Evolutionary conservation across 2,888 invertebrate genomes (phyloP).

Genomic region (Conomelus anceps): DNA sequence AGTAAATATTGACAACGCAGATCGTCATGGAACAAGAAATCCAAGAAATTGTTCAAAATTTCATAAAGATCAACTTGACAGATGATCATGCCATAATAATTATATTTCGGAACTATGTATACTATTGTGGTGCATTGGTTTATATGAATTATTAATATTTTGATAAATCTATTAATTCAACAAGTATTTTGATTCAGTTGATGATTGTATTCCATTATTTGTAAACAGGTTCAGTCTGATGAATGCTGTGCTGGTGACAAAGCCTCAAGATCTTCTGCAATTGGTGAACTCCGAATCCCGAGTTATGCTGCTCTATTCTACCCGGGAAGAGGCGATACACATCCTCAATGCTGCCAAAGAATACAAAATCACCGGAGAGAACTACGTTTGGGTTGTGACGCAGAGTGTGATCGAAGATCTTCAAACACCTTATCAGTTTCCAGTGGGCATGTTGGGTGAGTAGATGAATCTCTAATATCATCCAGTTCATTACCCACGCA

Average conservation of each 20-base stretch:
- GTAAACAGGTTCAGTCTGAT: constrained; percentile 75
- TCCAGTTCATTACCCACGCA: no score
- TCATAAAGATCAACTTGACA: no score
- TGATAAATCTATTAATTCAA: no score
- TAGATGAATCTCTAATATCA: constrained; percentile 28
- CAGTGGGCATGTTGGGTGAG: constrained; percentile 85
- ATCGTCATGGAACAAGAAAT: no score
- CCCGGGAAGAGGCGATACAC: constrained; percentile 76
- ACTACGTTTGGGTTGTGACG: constrained; percentile 95
- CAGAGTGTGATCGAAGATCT: constrained; percentile 85
- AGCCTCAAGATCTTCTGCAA: constrained; percentile 68
- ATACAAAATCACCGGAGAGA: constrained; percentile 76
- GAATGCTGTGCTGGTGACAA: constrained; percentile 76
- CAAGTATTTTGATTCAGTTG: no score
- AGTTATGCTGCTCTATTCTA: constrained; percentile 87
- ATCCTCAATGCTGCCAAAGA: constrained; percentile 71
- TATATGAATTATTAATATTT: no score
- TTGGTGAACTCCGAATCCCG: constrained; percentile 84
- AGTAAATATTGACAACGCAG: no score
- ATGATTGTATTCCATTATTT: no score
- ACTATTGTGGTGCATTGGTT: no score
- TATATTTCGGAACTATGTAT: no score
- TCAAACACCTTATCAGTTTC: constrained; percentile 70
- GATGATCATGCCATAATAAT: no score
- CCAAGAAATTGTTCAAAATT: no score